Percentiles rank a stretch among this genome's conserved stretches.
phyloP scores from a whole-genome alignment of 2,888 invertebrate genomes.

The Lepidocyrtoides sp. region DNA sequence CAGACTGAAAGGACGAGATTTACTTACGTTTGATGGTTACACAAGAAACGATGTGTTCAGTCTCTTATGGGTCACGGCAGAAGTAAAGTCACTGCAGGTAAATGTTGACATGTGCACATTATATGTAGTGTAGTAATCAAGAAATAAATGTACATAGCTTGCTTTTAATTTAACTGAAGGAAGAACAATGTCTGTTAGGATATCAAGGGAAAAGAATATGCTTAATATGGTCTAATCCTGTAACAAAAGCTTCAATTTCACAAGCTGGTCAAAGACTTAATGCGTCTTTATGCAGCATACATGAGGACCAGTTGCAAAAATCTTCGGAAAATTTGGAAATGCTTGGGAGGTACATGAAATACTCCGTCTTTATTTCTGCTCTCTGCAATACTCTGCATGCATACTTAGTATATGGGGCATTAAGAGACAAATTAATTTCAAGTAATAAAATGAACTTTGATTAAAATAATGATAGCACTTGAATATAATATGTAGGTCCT shows the following conservation, averaged over 20 bases:
- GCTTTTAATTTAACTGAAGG: too few species aligned
- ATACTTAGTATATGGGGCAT: too few species aligned
- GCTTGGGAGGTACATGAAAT: conserved; percentile 83
- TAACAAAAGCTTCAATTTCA: conserved; percentile 75
- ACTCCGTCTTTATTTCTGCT: too few species aligned
- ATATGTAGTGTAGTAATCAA: too few species aligned
- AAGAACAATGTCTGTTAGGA: neutral
- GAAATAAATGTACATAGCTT: too few species aligned
- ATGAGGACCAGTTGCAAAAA: conserved; percentile 52
- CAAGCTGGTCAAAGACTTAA: conserved; percentile 77
- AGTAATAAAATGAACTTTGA: neutral
- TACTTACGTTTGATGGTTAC: conserved; percentile 80
- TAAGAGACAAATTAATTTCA: conserved; percentile 5
- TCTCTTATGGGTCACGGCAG: conserved; percentile 83
- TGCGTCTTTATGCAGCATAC: conserved; percentile 66
- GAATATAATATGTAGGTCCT: too few species aligned
- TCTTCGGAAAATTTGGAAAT: conserved; percentile 56
- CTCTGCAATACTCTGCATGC: too few species aligned
- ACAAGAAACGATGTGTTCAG: conserved; percentile 80
- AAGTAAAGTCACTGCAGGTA: conserved; percentile 51
- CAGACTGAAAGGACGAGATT: conserved; percentile 81
- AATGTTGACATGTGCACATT: too few species aligned
- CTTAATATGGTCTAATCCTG: conserved; percentile 71
- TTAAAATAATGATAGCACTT: too few species aligned
- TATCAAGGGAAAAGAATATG: conserved; percentile 41